A percentile compares a stretch with the other conserved stretches of the same genome.
phyloP scores from a whole-genome alignment of 2,797 vertebrate genomes.

The Chloroceryle amazona region DNA sequence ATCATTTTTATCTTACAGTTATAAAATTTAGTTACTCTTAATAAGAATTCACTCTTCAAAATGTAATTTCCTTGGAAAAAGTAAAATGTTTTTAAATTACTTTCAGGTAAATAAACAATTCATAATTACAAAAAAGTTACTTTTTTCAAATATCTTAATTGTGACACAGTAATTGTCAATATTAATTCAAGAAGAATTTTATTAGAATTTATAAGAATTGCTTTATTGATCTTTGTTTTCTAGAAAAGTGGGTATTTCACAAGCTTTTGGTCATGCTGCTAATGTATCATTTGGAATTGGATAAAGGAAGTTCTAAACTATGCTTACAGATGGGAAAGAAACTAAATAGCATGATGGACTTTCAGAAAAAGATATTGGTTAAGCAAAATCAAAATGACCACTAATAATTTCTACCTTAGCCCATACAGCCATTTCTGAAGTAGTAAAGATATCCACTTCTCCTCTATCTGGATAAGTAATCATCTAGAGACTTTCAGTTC shows the following conservation, averaged over 20 bases:
- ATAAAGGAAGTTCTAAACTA: not conserved
- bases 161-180: not conserved
- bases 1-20: not conserved
- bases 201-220: not conserved
- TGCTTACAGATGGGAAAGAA: not conserved
- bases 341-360: not conserved
- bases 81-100: not conserved
- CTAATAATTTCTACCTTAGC: not conserved
- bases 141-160: not conserved
- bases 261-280: not conserved
- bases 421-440: not conserved
- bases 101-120: not conserved
- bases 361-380: not conserved
- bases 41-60: not conserved
- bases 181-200: not conserved
- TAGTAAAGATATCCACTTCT: not conserved
- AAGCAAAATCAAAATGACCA: not conserved
- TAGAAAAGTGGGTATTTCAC: not conserved
- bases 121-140: not conserved
- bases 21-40: not conserved
- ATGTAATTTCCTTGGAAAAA: not conserved
- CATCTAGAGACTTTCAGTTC: not conserved
- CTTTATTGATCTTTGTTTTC: not conserved
- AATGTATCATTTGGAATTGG: not conserved
- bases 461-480: not conserved